Evolutionary conservation across 1,140 invertebrate genomes (phyloP).

Genomic region (Metopolophium dirhodum): DNA sequence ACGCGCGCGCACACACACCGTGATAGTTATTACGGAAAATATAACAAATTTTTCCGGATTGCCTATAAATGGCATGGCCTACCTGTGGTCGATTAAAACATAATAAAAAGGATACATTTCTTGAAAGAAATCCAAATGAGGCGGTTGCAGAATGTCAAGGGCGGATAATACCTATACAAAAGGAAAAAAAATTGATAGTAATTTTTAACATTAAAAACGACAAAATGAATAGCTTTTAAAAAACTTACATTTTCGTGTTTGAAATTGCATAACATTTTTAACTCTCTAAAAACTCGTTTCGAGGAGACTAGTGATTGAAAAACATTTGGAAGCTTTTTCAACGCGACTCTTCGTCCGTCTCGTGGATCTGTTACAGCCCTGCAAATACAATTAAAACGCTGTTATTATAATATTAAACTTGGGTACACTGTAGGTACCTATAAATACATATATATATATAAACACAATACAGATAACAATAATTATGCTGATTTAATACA

Average conservation of each 20-base stretch:
- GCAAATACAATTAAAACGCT: conserved; percentile 64
- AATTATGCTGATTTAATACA: background rate
- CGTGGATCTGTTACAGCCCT: conserved; percentile 99
- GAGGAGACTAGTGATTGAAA: conserved; percentile 99
- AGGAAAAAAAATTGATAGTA: conserved; percentile 59
- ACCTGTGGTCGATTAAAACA: background rate
- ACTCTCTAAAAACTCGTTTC: conserved; percentile 97
- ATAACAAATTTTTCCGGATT: conserved; percentile 38
- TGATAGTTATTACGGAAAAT: background rate
- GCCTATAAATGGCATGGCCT: background rate
- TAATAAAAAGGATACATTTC: conserved; percentile 95
- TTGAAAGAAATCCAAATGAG: conserved; percentile 97
- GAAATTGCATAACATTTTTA: conserved; percentile 99
- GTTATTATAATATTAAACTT: background rate
- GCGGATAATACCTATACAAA: conserved; percentile 88
- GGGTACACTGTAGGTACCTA: background rate
- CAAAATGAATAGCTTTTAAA: background rate
- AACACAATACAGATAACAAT: background rate
- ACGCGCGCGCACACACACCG: background rate
- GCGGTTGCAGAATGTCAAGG: conserved; percentile 94
- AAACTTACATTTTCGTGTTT: conserved; percentile 98
- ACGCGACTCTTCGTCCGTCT: conserved; percentile 93
- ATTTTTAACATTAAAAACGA: background rate
- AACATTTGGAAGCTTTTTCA: conserved; percentile 99
- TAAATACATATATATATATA: background rate